Evolutionary conservation across 1,140 invertebrate genomes (phyloP).

Genomic region (Drosophila littoralis): DNA sequence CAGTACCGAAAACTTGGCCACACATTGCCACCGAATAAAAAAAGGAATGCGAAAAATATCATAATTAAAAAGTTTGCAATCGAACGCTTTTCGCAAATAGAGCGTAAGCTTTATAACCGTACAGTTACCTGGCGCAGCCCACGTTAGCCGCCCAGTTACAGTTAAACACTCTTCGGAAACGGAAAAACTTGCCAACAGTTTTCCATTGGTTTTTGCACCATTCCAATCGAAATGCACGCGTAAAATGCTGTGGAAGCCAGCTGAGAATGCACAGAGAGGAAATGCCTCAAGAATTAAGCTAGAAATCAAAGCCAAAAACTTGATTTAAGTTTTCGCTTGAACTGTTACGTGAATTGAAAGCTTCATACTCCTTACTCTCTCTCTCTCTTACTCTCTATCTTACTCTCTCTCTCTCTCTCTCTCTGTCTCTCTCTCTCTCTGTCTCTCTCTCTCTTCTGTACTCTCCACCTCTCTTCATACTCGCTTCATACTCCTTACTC

Average conservation of each 20-base stretch:
- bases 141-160: background rate
- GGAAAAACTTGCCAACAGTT: no score
- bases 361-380: no score
- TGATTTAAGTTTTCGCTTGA: no score
- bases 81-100: conserved; percentile 34
- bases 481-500: background rate
- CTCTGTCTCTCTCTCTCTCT: background rate
- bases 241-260: no score
- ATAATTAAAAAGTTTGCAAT: conserved; percentile 52
- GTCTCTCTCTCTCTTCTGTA: background rate
- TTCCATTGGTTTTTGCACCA: no score
- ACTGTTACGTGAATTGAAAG: no score
- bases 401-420: background rate
- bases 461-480: background rate
- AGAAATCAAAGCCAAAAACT: no score
- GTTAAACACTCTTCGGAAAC: no score
- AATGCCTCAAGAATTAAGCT: no score
- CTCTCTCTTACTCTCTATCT: background rate
- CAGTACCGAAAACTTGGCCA: background rate
- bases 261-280: no score
- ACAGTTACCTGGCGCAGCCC: conserved; percentile 4
- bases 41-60: conserved; percentile 21
- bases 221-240: no score
- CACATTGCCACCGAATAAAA: conserved; percentile 1
- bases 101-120: conserved; percentile 12